Conservation (phyloP, 2,888 invertebrate species). For the Troglohyphantes excavatus region DNA sequence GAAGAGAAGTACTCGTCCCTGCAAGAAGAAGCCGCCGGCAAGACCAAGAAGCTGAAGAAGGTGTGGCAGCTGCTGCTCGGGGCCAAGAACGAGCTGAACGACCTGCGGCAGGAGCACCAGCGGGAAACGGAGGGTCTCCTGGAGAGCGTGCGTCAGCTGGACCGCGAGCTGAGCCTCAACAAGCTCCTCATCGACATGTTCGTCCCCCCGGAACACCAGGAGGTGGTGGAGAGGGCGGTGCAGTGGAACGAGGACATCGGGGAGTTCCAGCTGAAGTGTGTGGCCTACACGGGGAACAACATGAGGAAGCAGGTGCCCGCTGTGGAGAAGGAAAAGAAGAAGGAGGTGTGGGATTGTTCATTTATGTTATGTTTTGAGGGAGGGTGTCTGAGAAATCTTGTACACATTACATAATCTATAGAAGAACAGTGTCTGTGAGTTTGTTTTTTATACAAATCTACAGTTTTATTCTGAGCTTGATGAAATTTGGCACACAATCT, state of each 20-base stretch:
- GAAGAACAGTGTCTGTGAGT: too few relatives aligned
- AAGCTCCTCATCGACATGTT: constrained; percentile 95
- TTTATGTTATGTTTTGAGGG: too few relatives aligned
- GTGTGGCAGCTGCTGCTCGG: constrained; percentile 93
- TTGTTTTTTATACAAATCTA: too few relatives aligned
- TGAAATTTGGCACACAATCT: too few relatives aligned
- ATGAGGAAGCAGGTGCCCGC: constrained; percentile 86
- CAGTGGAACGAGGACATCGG: constrained; percentile 99
- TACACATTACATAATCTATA: too few relatives aligned
- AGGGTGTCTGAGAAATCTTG: too few relatives aligned
- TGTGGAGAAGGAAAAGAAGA: constrained; percentile 82
- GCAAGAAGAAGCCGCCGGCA: constrained; percentile 96
- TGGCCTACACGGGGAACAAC: constrained; percentile 99
- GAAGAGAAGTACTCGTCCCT: constrained; percentile 96
- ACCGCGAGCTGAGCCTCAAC: constrained; percentile 94
- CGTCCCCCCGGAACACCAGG: constrained; percentile 96
- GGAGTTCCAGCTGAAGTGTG: constrained; percentile 98
- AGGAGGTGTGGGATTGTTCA: too few relatives aligned
- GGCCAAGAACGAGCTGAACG: constrained; percentile 86
- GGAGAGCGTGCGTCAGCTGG: constrained; percentile 94
- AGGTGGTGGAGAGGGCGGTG: constrained; percentile 93
- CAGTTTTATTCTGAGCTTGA: too few relatives aligned
- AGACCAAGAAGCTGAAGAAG: constrained; percentile 95
- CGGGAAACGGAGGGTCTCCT: constrained; percentile 97
- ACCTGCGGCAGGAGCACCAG: constrained; percentile 94